Evolutionary conservation across 2,888 invertebrate species (phyloP), one percentile per base, ranked within the genome.

Genomic region (Lagria hirta): DNA sequence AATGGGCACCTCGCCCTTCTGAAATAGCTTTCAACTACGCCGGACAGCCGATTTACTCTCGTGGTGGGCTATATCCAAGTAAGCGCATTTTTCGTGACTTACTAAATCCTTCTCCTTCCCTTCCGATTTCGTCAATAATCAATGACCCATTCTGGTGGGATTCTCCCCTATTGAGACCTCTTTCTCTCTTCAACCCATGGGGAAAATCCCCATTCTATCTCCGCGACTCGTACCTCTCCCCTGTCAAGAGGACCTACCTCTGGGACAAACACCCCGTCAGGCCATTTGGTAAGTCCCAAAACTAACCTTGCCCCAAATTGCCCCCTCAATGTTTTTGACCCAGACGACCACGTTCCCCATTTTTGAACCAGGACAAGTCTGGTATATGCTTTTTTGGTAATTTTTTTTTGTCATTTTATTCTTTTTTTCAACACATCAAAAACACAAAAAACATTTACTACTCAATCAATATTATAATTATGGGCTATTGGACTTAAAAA

Each of bases 131-230:
- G 62, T 81, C 87, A 58, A 83, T 89, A 73, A 83, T 84, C 58
- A 83, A 88, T 70, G 90, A 91, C 77, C 90, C 90, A 64, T 91
- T 89, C 86, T 91, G 90, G 91, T 84, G 84, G 81, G 82, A 83
- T 73, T 81, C 86, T 74, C 89, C 88, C 60, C 83, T 84, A 73
- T 80, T 86, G 73, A 82, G 81, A 71, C 91, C 91, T 56, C 78
- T 84, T 73, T 75, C 75, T 51, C 73, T 75, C 53, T 76, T 75
- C 66, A 77, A 77, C 66, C 78, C 82, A 63, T 81, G 80, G 78
- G 81, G 82, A 71, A 81, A 77, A 70, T 81, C 83, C 70, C 86
- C 87, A 50, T 86, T 83, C 72, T 85, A 83, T 76, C 79, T 90
- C 70, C 80, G 92, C 60, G 86, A 88, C 77, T 90, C 89, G 68